Conservation (phyloP, 2,888 invertebrate species). For the Caenorhabditis plicata region DNA sequence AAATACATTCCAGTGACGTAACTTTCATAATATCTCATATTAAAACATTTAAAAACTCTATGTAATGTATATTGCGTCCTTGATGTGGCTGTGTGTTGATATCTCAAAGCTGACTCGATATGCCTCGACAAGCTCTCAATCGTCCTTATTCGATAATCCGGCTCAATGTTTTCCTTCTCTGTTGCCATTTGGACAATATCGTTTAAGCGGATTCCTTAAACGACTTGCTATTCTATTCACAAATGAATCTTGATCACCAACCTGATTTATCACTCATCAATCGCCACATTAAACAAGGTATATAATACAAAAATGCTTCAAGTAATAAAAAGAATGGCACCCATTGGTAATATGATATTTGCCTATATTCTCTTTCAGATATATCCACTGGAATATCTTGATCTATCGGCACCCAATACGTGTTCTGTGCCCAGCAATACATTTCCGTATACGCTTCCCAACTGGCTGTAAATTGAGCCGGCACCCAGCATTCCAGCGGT, state of each 20-base stretch:
- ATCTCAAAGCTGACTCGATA: slow-evolving; percentile 63
- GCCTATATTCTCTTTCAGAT: slow-evolving; percentile 66
- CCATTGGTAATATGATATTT: slow-evolving; percentile 65
- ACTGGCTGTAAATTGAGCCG: slow-evolving; percentile 69
- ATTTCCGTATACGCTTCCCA: slow-evolving; percentile 70
- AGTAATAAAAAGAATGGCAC: slow-evolving; percentile 51
- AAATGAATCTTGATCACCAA: slow-evolving; percentile 15
- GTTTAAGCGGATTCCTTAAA: slow-evolving; percentile 61
- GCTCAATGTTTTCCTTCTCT: slow-evolving; percentile 65
- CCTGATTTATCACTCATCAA: slow-evolving; percentile 69
- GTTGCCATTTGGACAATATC: slow-evolving; percentile 66
- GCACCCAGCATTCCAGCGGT: slow-evolving; percentile 67
- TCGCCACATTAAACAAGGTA: slow-evolving; percentile 69
- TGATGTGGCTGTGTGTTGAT: slow-evolving; percentile 65
- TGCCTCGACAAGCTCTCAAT: slow-evolving; percentile 64
- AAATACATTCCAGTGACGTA: slow-evolving; percentile 66
- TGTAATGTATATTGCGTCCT: slow-evolving; percentile 64
- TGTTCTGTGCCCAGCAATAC: slow-evolving; percentile 70
- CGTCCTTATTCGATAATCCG: slow-evolving; percentile 63
- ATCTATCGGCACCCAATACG: slow-evolving; percentile 68
- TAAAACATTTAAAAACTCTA: slow-evolving; percentile 65
- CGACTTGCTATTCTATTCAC: not conserved
- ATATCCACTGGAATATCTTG: slow-evolving; percentile 65
- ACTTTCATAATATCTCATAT: slow-evolving; percentile 64
- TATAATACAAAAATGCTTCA: slow-evolving; percentile 68